phyloP scores from a whole-genome alignment of 1,140 invertebrate species.

The Ceratitis capitata region DNA sequence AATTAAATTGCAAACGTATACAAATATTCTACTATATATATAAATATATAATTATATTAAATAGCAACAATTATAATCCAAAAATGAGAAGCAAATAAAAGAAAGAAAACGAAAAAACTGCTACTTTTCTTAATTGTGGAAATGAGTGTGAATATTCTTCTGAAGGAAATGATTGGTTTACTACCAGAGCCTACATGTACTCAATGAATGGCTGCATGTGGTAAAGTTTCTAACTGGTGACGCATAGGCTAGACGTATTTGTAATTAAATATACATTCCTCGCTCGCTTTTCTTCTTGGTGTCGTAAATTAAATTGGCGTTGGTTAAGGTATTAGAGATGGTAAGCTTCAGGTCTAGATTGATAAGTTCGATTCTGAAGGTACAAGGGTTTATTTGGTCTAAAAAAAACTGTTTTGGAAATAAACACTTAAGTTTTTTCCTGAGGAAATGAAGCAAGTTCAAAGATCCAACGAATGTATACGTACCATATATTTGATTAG shows the following conservation, averaged over 20 bases:
- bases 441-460: too few species aligned
- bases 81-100: slow-evolving; percentile 43
- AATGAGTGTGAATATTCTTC: not conserved
- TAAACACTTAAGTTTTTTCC: too few species aligned
- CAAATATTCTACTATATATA: not conserved
- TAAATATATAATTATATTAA: slow-evolving; percentile 21
- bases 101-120: slow-evolving; percentile 41
- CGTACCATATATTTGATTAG: too few species aligned
- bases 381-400: not conserved
- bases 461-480: too few species aligned
- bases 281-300: slow-evolving; percentile 24
- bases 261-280: not conserved
- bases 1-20: not conserved
- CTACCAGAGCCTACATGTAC: too few species aligned
- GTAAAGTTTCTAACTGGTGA: not conserved
- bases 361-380: not conserved
- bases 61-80: slow-evolving; percentile 38
- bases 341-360: not conserved
- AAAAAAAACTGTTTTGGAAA: too few species aligned
- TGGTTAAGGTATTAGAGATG: not conserved
- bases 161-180: not conserved
- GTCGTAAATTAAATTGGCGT: not conserved
- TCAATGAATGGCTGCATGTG: not conserved
- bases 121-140: slow-evolving; percentile 38
- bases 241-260: too few species aligned